Evolutionary conservation across 2,113 vertebrate genomes (phyloP), one percentile per base, ranked within the genome.

Genomic region (Equus przewalskii): DNA sequence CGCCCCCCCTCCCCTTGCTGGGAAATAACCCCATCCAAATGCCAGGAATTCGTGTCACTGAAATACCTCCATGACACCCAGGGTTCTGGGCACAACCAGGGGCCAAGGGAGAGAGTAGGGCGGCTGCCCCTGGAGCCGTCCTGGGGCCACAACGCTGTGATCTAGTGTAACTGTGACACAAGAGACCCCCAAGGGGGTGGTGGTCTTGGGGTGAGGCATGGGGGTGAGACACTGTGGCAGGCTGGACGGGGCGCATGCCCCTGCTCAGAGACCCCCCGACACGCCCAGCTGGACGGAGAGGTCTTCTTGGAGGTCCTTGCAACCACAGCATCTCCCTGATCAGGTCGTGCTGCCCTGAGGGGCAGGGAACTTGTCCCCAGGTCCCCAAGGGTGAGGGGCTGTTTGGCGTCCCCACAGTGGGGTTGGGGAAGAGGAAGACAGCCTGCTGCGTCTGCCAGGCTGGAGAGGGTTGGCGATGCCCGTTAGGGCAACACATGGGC

Each of bases 71-170:
- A 14, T 22, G 13, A n/a, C 21, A 60, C 15, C 22, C 7, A 21
- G 12, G 30, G 28, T 54, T 62, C 41, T n/a, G 15, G 85, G 56
- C 0, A 0, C 7, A 79, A n/a, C 51, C 19, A 6, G 51, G 49
- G 56, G 12, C 18, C 4, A 6, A 91, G 28, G 24, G 15, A 14
- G 21, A 46, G 33, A 15, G 1, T 54, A 14, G 51, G 51, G 12
- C 51, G 13, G 36, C 56, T 36, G 19, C 46, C 46, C 33, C 65
- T 51, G n/a, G 62, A 54, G 14, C 41, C 14, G 36, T 11, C 44
- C 22, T 7, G 14, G 6, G 26, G 41, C 13, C 2, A 9, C 1
- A 3, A 6, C 9, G 89, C 62, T 1, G 2, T 67, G 58, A 49
- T 3, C 65, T n/a, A n/a, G 5, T 41, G 11, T n/a, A 51, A 49